Percentiles rank a stretch among this genome's conserved stretches.
phyloP scores from a whole-genome alignment of 2,797 vertebrate species.

The Lindbergichthys nudifrons region DNA sequence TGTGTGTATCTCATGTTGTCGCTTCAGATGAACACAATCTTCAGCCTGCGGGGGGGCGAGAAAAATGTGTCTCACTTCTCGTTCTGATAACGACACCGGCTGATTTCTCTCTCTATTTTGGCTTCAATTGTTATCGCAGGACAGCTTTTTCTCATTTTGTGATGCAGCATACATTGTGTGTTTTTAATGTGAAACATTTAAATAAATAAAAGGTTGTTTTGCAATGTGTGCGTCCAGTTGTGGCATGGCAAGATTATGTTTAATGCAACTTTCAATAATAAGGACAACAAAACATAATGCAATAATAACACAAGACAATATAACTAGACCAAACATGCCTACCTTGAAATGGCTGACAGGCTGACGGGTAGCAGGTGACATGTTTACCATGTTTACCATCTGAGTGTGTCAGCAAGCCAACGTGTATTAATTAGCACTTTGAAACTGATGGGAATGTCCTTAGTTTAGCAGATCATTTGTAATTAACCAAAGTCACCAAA shows the following conservation, averaged over 20 bases:
- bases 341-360: too few relatives aligned
- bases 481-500: neutral
- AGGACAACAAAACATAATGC: neutral
- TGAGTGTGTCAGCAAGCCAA: neutral
- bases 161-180: constrained; percentile 80
- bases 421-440: too few relatives aligned
- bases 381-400: neutral
- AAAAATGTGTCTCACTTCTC: constrained; percentile 18
- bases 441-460: neutral
- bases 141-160: constrained; percentile 75
- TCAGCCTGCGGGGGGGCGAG: constrained; percentile 33
- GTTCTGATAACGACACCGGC: constrained; percentile 35
- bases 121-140: constrained; percentile 67
- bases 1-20: constrained; percentile 75
- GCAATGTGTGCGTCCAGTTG: constrained; percentile 60
- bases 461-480: neutral
- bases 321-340: neutral
- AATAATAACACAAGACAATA: neutral
- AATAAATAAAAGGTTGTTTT: constrained; percentile 80
- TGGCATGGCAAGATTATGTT: constrained; percentile 12
- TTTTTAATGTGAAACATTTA: constrained; percentile 85
- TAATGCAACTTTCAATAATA: neutral
- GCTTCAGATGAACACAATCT: constrained; percentile 61
- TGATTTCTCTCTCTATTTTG: constrained; percentile 62
- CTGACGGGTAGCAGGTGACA: neutral